Evolutionary conservation across 37 sponge, comb jelly and placozoan genomes (phyloP).

Genomic region (Crambe crambe): DNA sequence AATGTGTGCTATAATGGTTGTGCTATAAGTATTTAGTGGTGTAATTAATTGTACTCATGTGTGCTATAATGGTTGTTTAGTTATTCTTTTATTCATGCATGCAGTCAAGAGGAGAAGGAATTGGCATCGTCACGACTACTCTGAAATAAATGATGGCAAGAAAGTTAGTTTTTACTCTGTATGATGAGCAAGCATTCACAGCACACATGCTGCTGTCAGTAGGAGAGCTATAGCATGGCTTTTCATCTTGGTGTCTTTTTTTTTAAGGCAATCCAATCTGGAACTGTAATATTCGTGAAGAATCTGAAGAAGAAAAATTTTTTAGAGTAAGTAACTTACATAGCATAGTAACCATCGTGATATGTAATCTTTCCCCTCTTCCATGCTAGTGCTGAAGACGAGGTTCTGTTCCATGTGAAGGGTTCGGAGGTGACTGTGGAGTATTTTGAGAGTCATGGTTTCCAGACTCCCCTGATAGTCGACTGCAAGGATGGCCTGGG

Average conservation of each 20-base stretch:
- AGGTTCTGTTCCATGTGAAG: constrained; percentile 37
- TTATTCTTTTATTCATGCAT: neutral
- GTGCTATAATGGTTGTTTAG: no score
- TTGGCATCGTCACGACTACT: constrained; percentile 81
- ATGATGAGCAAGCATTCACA: no score
- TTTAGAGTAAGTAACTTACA: neutral
- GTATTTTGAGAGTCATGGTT: constrained; percentile 73
- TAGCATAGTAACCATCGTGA: neutral
- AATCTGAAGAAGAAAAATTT: constrained; percentile 59
- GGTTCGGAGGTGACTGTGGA: constrained; percentile 68
- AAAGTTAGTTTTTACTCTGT: constrained; percentile 45
- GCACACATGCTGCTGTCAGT: no score
- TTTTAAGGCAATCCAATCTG: constrained; percentile 73
- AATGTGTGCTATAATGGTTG: no score
- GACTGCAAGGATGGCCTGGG: constrained; percentile 74
- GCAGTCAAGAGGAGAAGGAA: constrained; percentile 80
- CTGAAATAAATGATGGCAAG: constrained; percentile 71
- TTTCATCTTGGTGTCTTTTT: neutral
- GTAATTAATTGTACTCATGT: no score
- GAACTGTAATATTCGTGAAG: constrained; percentile 67
- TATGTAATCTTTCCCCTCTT: neutral
- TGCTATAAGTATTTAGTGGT: no score
- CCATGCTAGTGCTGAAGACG: constrained; percentile 41
- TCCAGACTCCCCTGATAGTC: constrained; percentile 75
- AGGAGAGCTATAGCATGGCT: no score